phyloP scores from a whole-genome alignment of 2,888 invertebrate genomes.

The Heliconius cydno region DNA sequence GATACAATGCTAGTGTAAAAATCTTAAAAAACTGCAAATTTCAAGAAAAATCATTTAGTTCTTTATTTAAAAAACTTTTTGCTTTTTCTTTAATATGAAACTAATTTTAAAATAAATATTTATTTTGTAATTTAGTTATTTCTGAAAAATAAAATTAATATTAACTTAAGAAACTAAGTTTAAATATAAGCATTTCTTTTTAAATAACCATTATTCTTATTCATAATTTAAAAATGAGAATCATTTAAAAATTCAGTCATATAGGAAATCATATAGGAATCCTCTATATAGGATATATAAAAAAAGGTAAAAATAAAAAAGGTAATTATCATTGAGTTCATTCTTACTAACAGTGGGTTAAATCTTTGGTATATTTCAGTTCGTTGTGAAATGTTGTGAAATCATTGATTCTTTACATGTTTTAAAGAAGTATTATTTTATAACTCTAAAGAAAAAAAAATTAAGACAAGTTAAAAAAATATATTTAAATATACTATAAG shows the following conservation, averaged over 20 bases:
- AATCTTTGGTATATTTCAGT: conserved; percentile 2
- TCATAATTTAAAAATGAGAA: neutral
- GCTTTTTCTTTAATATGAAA: too few relatives aligned
- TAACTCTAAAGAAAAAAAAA: neutral
- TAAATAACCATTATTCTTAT: neutral
- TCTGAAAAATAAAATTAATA: neutral
- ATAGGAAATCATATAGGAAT: conserved; percentile 33
- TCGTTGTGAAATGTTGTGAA: neutral
- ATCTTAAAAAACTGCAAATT: neutral
- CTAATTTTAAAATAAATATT: too few relatives aligned
- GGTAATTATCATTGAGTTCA: neutral
- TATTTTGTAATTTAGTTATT: too few relatives aligned
- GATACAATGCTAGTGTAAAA: conserved; percentile 9
- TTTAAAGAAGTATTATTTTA: neutral
- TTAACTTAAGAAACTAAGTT: neutral
- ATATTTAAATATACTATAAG: too few relatives aligned
- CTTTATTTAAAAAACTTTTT: too few relatives aligned
- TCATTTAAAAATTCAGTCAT: conserved; percentile 31
- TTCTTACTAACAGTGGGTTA: neutral
- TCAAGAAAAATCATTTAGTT: too few relatives aligned
- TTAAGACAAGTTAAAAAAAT: too few relatives aligned
- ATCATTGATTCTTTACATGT: neutral
- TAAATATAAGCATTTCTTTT: neutral
- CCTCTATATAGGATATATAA: conserved; percentile 28
- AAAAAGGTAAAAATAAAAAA: neutral